Evolutionary conservation across 1,140 invertebrate species (phyloP).

Genomic region (Acromyrmex charruanus): DNA sequence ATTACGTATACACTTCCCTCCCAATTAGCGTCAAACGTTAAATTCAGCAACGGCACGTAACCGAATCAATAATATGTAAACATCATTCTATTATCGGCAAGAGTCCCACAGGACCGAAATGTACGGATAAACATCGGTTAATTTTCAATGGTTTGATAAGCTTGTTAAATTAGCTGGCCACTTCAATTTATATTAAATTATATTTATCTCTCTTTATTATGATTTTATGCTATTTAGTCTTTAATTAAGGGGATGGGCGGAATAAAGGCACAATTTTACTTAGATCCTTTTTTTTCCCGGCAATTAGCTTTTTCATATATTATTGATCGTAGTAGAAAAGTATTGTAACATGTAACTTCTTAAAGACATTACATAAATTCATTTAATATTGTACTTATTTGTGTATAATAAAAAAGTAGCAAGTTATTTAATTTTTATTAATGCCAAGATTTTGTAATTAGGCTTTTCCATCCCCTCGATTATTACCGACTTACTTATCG

Average conservation of each 20-base stretch:
- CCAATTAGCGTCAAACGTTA: slow-evolving; percentile 56
- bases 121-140: slow-evolving; percentile 27
- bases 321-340: too few relatives aligned
- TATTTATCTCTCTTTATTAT: neutral
- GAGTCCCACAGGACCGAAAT: slow-evolving; percentile 1
- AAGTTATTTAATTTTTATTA: too few relatives aligned
- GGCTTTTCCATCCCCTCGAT: neutral
- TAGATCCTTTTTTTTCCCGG: too few relatives aligned
- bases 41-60: slow-evolving; percentile 56
- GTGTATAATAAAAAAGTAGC: too few relatives aligned
- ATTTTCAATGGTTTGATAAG: slow-evolving; percentile 24
- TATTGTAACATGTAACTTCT: too few relatives aligned
- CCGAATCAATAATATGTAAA: slow-evolving; percentile 59
- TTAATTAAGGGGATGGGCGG: too few relatives aligned
- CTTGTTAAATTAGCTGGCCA: neutral
- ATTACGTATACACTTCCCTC: slow-evolving; percentile 52
- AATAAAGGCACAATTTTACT: too few relatives aligned
- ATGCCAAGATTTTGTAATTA: too few relatives aligned
- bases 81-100: slow-evolving; percentile 36
- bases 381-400: too few relatives aligned
- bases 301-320: too few relatives aligned
- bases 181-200: neutral
- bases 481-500: neutral
- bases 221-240: neutral
- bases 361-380: too few relatives aligned